Conservation (phyloP, 2,113 vertebrate species). For the Ceyx melanurus region DNA sequence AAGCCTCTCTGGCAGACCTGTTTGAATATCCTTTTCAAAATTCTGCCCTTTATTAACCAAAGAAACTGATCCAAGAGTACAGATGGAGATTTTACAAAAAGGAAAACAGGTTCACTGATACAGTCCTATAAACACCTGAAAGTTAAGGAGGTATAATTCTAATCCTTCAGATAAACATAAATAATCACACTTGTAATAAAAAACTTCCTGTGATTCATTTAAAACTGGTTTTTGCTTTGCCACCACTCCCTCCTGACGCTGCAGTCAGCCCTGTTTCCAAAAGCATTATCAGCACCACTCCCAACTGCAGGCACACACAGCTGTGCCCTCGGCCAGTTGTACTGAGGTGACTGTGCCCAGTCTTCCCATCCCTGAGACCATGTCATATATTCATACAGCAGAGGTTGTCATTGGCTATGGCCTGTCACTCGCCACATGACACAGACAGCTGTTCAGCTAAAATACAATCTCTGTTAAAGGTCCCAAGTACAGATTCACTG, state of each 20-base stretch:
- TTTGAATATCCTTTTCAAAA: background rate
- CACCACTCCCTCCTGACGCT: background rate
- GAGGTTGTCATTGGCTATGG: too few relatives aligned
- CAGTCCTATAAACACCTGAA: background rate
- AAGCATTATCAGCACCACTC: background rate
- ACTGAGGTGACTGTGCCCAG: background rate
- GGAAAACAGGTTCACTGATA: background rate
- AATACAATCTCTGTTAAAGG: accelerated
- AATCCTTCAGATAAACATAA: background rate
- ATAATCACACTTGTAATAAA: background rate
- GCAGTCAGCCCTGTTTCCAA: background rate
- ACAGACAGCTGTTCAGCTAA: background rate
- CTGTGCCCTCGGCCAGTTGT: background rate
- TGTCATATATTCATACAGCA: accelerated
- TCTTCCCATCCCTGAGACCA: background rate
- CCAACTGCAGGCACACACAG: background rate
- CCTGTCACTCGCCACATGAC: accelerated
- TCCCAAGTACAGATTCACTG: background rate
- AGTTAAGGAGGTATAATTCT: background rate
- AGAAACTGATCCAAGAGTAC: background rate
- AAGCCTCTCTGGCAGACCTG: background rate
- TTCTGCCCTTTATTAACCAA: background rate
- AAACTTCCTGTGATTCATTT: conserved; percentile 14
- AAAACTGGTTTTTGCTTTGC: conserved; percentile 9
- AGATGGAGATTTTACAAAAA: background rate